These are phyloP conservation scores for Tetanocera ferruginea DNA, from an alignment of 2,888 invertebrate genomes.

Conservation along the genomic window DNA sequence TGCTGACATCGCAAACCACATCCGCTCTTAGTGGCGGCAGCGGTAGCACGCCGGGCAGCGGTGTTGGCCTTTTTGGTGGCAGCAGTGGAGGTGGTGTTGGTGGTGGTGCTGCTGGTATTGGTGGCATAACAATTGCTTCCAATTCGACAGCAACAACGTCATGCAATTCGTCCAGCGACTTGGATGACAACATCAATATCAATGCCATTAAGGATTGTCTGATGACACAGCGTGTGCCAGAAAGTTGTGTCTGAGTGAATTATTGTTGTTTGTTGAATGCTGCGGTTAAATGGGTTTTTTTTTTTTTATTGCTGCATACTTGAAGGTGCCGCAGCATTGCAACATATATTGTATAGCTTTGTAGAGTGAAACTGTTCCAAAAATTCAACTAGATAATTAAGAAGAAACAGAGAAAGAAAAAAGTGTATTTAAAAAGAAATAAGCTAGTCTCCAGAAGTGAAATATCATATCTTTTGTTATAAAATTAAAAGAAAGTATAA, in stretches of 20 bases:
- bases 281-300: background rate
- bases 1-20: slow-evolving; percentile 54
- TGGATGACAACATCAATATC: slow-evolving; percentile 78
- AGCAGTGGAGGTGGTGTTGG: slow-evolving; percentile 54
- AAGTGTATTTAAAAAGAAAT: no score
- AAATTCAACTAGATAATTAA: no score
- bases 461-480: no score
- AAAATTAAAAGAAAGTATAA: no score
- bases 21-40: slow-evolving; percentile 52
- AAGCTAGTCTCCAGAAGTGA: no score
- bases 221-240: slow-evolving; percentile 88
- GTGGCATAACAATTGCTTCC: slow-evolving; percentile 41
- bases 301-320: background rate
- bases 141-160: slow-evolving; percentile 61
- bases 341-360: no score
- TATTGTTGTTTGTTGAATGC: no score
- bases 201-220: slow-evolving; percentile 89
- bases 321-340: background rate
- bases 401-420: no score
- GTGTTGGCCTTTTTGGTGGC: slow-evolving; percentile 56
- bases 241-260: slow-evolving; percentile 83
- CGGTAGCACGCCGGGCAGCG: slow-evolving; percentile 55
- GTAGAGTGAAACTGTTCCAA: no score
- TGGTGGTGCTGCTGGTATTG: slow-evolving; percentile 46
- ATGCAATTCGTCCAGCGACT: slow-evolving; percentile 66